Percentiles rank a stretch among this genome's conserved stretches.
Conservation (phyloP, 2,113 vertebrate species). For the Todiramphus saurophagus region DNA sequence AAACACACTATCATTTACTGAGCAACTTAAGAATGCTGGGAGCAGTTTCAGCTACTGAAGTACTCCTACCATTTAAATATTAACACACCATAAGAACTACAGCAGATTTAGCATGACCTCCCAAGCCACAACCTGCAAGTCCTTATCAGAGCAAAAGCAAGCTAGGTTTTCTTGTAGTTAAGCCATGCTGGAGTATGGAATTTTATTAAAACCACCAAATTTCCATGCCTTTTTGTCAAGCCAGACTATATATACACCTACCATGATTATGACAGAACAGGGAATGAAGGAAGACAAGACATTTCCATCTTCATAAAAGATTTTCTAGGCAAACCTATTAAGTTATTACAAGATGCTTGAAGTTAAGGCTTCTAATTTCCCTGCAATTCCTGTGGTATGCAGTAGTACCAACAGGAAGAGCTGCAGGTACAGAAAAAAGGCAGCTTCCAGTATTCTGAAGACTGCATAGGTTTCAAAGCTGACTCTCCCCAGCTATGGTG, state of each 20-base stretch:
- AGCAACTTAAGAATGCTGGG: constrained; percentile 10
- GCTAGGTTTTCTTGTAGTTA: background rate
- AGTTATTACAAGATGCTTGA: background rate
- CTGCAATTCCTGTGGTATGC: background rate
- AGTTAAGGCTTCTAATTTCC: background rate
- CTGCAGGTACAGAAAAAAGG: background rate
- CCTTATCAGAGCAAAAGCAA: background rate
- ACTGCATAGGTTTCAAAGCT: background rate
- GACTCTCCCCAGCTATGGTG: background rate
- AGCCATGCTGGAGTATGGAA: background rate
- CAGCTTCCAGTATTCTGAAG: background rate
- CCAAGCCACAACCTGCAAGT: background rate
- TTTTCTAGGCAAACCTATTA: background rate
- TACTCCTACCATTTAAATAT: constrained; percentile 28
- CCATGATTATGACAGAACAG: background rate
- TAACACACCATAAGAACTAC: background rate
- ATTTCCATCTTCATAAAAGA: background rate
- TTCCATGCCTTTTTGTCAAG: background rate
- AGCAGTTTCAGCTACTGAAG: constrained; percentile 7
- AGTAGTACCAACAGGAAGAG: background rate
- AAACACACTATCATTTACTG: constrained; percentile 24
- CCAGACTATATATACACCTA: background rate
- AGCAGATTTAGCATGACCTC: background rate
- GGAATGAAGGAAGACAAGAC: background rate
- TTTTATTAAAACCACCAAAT: background rate